Conservation (phyloP, 2,797 vertebrate genomes). For the Sarcophilus harrisii region DNA sequence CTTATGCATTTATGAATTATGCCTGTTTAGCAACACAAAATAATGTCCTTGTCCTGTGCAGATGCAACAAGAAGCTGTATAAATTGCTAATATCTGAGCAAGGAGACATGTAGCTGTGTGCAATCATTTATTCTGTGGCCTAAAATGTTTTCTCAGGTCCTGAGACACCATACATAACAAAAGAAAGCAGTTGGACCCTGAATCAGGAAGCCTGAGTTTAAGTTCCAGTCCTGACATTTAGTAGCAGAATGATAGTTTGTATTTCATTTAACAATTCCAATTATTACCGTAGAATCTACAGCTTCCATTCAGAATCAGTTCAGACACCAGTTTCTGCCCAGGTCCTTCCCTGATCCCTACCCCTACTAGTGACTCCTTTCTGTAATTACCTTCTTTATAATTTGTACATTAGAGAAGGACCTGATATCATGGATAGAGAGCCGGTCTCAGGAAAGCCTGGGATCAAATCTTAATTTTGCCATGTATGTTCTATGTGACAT, state of each 20-base stretch:
- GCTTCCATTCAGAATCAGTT: not conserved
- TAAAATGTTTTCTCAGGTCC: not conserved
- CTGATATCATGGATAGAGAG: not conserved
- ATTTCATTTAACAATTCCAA: not conserved
- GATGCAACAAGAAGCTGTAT: slow-evolving; percentile 65
- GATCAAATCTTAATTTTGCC: not conserved
- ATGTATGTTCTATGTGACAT: not conserved
- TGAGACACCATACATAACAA: not conserved
- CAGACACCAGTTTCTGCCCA: not conserved
- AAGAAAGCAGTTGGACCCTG: not conserved
- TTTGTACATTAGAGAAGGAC: not conserved
- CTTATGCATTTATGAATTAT: slow-evolving; percentile 70
- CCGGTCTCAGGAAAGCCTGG: not conserved
- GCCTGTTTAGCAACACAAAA: slow-evolving; percentile 68
- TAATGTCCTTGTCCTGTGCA: slow-evolving; percentile 51
- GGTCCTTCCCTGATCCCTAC: not conserved
- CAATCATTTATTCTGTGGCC: not conserved
- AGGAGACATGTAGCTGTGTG: slow-evolving; percentile 9
- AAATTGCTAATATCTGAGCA: slow-evolving; percentile 72
- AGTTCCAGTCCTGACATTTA: not conserved
- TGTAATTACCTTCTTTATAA: not conserved
- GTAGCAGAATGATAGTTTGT: not conserved
- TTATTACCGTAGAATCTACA: not conserved
- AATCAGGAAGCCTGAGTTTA: not conserved
- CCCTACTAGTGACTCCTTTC: not conserved